phyloP scores from a whole-genome alignment of 1,140 invertebrate genomes.

The Hylyphantes graminicola region DNA sequence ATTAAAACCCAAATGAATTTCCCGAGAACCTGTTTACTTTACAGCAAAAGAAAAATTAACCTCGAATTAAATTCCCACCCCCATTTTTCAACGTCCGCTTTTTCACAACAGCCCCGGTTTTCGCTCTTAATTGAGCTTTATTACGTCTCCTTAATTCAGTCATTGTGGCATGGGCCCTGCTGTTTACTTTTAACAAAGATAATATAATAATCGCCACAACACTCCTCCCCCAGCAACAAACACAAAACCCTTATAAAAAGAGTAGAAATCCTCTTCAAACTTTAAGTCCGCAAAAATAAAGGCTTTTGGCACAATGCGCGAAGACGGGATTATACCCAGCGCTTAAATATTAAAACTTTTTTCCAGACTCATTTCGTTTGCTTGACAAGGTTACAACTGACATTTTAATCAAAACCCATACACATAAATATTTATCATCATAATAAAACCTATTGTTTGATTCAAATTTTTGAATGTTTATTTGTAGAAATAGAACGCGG shows the following conservation, averaged over 20 bases:
- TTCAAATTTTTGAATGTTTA: too few species aligned
- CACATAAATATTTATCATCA: too few species aligned
- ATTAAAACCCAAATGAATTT: slow-evolving; percentile 9
- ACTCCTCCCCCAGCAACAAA: slow-evolving; percentile 2
- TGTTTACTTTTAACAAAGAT: slow-evolving; percentile 56
- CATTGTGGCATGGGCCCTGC: slow-evolving; percentile 29
- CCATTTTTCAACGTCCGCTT: slow-evolving; percentile 32
- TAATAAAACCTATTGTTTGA: too few species aligned
- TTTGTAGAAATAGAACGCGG: too few species aligned
- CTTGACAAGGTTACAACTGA: too few species aligned
- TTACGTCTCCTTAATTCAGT: slow-evolving; percentile 41
- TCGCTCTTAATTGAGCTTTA: slow-evolving; percentile 41
- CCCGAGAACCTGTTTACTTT: slow-evolving; percentile 21
- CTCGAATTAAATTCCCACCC: slow-evolving; percentile 15
- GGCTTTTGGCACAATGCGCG: slow-evolving; percentile 25
- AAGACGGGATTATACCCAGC: slow-evolving; percentile 6
- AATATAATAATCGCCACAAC: slow-evolving; percentile 55
- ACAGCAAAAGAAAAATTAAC: slow-evolving; percentile 17
- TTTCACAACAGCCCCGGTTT: background rate
- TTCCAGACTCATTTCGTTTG: background rate
- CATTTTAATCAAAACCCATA: too few species aligned
- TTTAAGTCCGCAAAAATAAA: slow-evolving; percentile 50
- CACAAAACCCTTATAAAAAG: slow-evolving; percentile 25
- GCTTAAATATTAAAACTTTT: slow-evolving; percentile 57
- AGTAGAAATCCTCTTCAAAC: slow-evolving; percentile 24